Evolutionary conservation across 2,797 vertebrate species (phyloP).

Genomic region (Gastrophryne carolinensis): DNA sequence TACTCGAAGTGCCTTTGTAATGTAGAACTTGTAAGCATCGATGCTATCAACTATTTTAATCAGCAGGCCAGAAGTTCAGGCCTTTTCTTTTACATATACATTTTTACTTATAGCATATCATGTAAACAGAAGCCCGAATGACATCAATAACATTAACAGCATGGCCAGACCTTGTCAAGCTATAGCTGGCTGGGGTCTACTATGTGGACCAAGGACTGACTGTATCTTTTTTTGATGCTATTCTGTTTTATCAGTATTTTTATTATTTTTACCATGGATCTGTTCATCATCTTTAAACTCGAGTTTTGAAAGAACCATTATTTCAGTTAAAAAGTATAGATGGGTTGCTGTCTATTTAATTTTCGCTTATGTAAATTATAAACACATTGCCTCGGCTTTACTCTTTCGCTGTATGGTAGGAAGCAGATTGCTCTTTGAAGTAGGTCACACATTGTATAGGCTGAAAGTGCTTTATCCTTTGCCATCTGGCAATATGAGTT

Average conservation of each 20-base stretch:
- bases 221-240: too few species aligned
- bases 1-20: neutral
- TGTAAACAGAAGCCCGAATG: too few species aligned
- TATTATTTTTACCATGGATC: too few species aligned
- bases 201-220: too few species aligned
- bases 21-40: neutral
- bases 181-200: too few species aligned
- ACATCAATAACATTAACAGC: too few species aligned
- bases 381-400: slow-evolving; percentile 65
- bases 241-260: too few species aligned
- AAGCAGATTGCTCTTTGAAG: slow-evolving; percentile 74
- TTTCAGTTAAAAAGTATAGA: slow-evolving; percentile 29
- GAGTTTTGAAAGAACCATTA: neutral
- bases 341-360: slow-evolving; percentile 40
- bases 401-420: slow-evolving; percentile 65
- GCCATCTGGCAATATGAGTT: slow-evolving; percentile 85
- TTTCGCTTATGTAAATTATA: slow-evolving; percentile 62
- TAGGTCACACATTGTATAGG: slow-evolving; percentile 81
- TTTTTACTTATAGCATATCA: neutral
- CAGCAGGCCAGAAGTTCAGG: neutral
- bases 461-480: slow-evolving; percentile 69
- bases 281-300: too few species aligned
- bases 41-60: neutral
- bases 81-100: neutral
- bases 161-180: too few species aligned